Evolutionary conservation across 53 echinoderm and acorn worm genomes (phyloP).

Genomic region (Paracentrotus lividus): DNA sequence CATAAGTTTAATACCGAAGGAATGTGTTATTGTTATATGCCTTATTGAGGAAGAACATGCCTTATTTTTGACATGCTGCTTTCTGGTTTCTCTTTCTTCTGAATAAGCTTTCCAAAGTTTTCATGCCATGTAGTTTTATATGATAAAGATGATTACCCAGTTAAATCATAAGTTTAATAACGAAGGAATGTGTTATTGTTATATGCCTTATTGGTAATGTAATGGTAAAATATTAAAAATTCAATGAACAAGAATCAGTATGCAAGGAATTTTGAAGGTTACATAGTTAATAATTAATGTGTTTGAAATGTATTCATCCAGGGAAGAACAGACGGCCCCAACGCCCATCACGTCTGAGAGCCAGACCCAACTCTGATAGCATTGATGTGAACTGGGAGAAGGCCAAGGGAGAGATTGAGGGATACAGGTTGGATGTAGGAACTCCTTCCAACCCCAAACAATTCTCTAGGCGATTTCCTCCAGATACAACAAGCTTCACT

Average conservation of each 20-base stretch:
- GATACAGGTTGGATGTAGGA: slow-evolving; percentile 59
- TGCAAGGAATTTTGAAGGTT: not conserved
- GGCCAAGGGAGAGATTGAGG: not conserved
- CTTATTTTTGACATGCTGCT: not conserved
- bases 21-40: too few relatives aligned
- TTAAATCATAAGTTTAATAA: too few relatives aligned
- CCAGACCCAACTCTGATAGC: not conserved
- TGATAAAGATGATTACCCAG: too few relatives aligned
- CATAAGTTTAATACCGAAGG: too few relatives aligned
- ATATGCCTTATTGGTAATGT: too few relatives aligned
- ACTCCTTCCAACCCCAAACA: slow-evolving; percentile 26
- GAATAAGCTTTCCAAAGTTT: not conserved
- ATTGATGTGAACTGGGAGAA: not conserved
- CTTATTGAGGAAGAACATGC: too few relatives aligned
- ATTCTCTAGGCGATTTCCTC: slow-evolving; percentile 42
- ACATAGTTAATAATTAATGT: not conserved
- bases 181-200: too few relatives aligned
- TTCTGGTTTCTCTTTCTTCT: not conserved
- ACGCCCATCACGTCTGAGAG: not conserved
- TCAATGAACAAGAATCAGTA: not conserved
- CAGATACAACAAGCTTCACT: not conserved
- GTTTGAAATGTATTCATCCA: not conserved
- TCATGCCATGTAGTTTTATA: too few relatives aligned
- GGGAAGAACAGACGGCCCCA: slow-evolving; percentile 7
- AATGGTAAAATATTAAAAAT: too few relatives aligned